Percentiles rank a stretch among this genome's conserved stretches.
phyloP scores from a whole-genome alignment of 1,140 invertebrate genomes.

The Mylabris phalerata region DNA sequence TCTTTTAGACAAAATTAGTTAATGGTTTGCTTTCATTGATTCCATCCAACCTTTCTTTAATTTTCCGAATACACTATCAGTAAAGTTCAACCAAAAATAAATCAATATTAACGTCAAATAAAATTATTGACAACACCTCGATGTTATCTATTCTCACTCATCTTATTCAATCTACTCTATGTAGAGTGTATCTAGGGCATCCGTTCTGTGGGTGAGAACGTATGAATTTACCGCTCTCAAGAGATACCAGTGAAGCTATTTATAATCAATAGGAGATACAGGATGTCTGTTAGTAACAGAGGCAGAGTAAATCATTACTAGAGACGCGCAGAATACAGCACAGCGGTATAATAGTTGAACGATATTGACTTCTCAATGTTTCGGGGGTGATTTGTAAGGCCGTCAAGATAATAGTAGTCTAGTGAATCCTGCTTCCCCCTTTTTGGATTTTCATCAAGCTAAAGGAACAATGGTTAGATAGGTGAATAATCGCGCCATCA shows the following conservation, averaged over 20 bases:
- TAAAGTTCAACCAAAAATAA: too few species aligned
- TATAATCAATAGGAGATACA: constrained; percentile 37
- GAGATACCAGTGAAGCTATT: constrained; percentile 31
- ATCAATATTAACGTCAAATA: too few species aligned
- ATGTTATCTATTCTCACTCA: constrained; percentile 36
- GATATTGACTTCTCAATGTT: constrained; percentile 27
- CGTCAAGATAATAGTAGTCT: constrained; percentile 17
- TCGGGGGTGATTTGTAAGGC: constrained; percentile 24
- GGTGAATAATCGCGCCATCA: constrained; percentile 22
- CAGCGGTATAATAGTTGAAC: constrained; percentile 25
- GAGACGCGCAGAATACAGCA: neutral
- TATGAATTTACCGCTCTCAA: constrained; percentile 35
- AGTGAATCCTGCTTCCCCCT: constrained; percentile 4
- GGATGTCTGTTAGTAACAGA: constrained; percentile 30
- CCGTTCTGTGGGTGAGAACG: constrained; percentile 21
- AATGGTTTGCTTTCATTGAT: too few species aligned
- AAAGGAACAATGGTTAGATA: constrained; percentile 22
- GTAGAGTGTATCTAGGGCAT: constrained; percentile 22
- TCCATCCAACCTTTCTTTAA: too few species aligned
- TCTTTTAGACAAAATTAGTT: too few species aligned
- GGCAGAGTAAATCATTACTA: constrained; percentile 34
- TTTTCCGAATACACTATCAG: too few species aligned
- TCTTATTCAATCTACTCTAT: constrained; percentile 5
- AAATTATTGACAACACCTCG: too few species aligned
- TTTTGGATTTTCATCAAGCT: constrained; percentile 26